These are phyloP conservation scores for Oreochromis niloticus DNA, from an alignment of 2,113 vertebrate genomes.

Conservation along the genomic window DNA sequence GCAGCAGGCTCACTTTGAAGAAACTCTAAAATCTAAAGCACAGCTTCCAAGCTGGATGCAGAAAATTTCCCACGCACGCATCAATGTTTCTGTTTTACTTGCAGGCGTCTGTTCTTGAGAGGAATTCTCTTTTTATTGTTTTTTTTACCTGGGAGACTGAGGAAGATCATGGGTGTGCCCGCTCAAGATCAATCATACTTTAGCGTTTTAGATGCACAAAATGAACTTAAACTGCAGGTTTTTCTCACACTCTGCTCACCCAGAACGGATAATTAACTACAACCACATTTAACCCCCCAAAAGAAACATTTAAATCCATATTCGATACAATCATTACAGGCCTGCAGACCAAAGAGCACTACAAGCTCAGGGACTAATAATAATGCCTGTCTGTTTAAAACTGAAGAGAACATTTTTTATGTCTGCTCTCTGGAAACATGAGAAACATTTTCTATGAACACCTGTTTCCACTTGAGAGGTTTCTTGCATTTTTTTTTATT, in stretches of 20 bases:
- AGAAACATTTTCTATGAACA: neutral
- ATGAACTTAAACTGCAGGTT: neutral
- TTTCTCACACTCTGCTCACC: neutral
- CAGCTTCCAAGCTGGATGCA: neutral
- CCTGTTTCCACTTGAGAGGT: neutral
- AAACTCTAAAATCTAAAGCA: neutral
- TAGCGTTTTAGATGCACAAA: neutral
- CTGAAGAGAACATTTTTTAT: neutral
- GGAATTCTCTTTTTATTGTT: neutral
- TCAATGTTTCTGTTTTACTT: neutral
- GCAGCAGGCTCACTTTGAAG: neutral
- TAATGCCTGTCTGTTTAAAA: neutral
- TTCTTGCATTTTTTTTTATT: neutral
- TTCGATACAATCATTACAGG: neutral
- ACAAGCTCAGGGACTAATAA: neutral
- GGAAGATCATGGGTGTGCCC: neutral
- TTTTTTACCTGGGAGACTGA: neutral
- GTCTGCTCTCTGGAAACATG: neutral
- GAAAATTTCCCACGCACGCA: neutral
- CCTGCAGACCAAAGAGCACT: neutral
- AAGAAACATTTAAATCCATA: neutral
- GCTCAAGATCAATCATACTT: neutral
- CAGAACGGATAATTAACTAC: neutral
- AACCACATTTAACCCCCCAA: neutral
- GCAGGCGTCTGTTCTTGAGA: neutral